Percentiles rank a stretch among this genome's conserved stretches.
Evolutionary conservation across 30 jellyfish, hydroid and myxozoan genomes (phyloP).

Genomic region (Chironex yamaguchii): DNA sequence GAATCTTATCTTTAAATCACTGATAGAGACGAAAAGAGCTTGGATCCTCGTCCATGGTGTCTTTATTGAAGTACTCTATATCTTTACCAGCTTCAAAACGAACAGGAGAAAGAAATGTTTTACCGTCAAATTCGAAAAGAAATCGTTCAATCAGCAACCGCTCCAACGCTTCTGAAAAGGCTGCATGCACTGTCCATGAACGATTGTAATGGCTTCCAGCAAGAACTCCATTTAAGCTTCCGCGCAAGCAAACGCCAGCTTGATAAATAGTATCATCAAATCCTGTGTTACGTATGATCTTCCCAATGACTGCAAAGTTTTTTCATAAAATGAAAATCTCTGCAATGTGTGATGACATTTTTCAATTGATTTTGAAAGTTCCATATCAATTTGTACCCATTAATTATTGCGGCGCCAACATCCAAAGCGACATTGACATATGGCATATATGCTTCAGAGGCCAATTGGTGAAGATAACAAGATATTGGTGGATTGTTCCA

Average conservation of each 20-base stretch:
- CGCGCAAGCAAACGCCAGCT: conserved; percentile 13
- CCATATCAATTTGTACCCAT: not conserved
- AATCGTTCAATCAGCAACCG: conserved; percentile 14
- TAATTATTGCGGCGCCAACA: conserved; percentile 6
- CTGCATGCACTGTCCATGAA: conserved; percentile 26
- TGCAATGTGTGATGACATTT: not conserved
- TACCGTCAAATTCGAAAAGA: not conserved
- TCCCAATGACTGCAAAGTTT: not conserved
- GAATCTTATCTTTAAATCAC: not conserved
- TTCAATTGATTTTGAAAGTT: not conserved
- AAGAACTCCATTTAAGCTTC: conserved; percentile 11
- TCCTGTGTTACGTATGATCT: not conserved
- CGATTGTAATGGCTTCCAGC: conserved; percentile 2
- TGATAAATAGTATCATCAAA: conserved; percentile 9
- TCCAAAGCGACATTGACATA: conserved; percentile 24
- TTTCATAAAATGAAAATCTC: not conserved
- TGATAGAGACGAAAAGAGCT: not conserved
- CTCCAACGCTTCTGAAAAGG: conserved; percentile 36
- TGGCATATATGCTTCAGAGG: conserved; percentile 15
- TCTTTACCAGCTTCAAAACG: not conserved
- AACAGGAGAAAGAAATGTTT: not conserved
- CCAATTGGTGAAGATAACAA: conserved; percentile 2
- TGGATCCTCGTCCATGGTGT: not conserved
- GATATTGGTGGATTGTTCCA: conserved; percentile 17
- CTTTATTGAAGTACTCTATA: not conserved